Percentiles rank a stretch among this genome's conserved stretches.
These are phyloP conservation scores for Cephus pulcher DNA, from an alignment of 2,888 invertebrate species.

Conservation along the genomic window DNA sequence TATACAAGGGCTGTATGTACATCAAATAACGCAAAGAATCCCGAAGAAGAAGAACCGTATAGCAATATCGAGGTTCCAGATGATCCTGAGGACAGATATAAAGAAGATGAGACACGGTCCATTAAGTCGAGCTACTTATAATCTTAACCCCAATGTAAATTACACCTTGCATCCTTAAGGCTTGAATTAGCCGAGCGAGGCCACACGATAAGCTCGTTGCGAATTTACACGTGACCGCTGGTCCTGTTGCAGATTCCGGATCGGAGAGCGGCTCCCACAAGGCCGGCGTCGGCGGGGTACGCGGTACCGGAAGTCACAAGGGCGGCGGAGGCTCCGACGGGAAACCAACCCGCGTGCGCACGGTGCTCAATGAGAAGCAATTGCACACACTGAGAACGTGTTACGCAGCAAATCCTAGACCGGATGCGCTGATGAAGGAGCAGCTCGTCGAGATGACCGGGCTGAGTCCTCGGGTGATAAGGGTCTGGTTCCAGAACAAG, in stretches of 20 bases:
- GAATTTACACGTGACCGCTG: background rate
- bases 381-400: slow-evolving; percentile 97
- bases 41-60: background rate
- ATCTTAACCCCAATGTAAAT: background rate
- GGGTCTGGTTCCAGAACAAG: slow-evolving; percentile 99
- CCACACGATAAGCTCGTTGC: background rate
- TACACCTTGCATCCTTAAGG: background rate
- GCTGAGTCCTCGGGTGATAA: slow-evolving; percentile 95
- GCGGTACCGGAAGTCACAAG: slow-evolving; percentile 70
- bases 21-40: background rate
- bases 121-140: background rate
- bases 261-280: slow-evolving; percentile 92
- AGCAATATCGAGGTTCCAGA: background rate
- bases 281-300: slow-evolving; percentile 72
- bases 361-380: slow-evolving; percentile 98
- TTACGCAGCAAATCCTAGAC: slow-evolving; percentile 97
- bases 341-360: slow-evolving; percentile 98
- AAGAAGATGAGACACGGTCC: background rate
- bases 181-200: background rate
- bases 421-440: slow-evolving; percentile 99
- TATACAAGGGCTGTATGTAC: background rate
- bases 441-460: slow-evolving; percentile 99
- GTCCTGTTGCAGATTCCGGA: slow-evolving; percentile 80
- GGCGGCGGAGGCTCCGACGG: slow-evolving; percentile 78
- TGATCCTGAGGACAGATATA: background rate